Conservation (phyloP, 2,888 invertebrate species). For the Ceramica pisi region DNA sequence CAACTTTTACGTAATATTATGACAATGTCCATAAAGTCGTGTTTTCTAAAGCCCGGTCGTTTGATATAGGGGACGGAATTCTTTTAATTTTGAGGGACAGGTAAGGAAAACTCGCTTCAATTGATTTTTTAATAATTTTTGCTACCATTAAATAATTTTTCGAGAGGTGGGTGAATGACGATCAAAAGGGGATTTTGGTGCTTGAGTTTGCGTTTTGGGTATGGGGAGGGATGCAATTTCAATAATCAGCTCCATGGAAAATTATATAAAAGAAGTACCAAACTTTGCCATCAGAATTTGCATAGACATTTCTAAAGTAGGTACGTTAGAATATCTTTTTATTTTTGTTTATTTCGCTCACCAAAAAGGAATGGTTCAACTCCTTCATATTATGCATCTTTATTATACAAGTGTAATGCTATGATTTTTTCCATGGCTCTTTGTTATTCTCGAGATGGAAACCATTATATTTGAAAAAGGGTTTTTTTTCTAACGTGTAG, state of each 20-base stretch:
- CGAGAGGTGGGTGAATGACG: conserved; percentile 1
- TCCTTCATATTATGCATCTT: conserved; percentile 7
- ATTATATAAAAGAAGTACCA: background rate
- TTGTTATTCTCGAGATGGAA: conserved; percentile 45
- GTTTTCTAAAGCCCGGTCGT: background rate
- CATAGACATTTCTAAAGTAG: background rate
- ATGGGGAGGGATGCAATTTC: background rate
- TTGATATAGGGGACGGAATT: background rate
- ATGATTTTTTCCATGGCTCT: conserved; percentile 14
- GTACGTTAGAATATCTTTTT: background rate
- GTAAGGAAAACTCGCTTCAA: conserved; percentile 29
- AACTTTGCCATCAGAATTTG: background rate
- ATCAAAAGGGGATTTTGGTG: background rate
- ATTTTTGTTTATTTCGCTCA: background rate
- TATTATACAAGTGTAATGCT: conserved; percentile 17
- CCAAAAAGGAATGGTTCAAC: background rate
- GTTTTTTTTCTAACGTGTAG: background rate
- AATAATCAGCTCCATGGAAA: background rate
- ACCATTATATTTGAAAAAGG: conserved; percentile 24
- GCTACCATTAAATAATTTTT: background rate
- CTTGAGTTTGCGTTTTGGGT: background rate
- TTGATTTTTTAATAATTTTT: conserved; percentile 24
- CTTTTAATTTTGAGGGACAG: conserved; percentile 5
- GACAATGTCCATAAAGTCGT: conserved; percentile 2
- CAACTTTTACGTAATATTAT: background rate